Evolutionary conservation across 2,888 invertebrate genomes (phyloP).

Genomic region (Limnephilus rhombicus): DNA sequence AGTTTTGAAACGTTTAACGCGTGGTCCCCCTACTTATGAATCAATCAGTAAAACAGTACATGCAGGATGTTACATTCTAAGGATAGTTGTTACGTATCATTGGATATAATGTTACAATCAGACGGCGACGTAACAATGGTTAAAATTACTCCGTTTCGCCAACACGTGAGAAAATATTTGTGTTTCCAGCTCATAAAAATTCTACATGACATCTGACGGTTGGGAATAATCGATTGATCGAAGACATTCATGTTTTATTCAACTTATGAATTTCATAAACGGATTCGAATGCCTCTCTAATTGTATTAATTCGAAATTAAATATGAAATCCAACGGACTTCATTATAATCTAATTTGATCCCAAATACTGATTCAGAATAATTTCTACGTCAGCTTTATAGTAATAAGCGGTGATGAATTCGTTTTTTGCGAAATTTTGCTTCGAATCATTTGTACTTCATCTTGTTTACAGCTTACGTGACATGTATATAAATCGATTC

Average conservation of each 20-base stretch:
- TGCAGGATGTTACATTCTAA: slow-evolving; percentile 24
- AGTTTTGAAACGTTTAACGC: not conserved
- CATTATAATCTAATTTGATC: not conserved
- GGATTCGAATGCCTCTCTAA: not conserved
- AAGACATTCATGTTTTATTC: slow-evolving; percentile 25
- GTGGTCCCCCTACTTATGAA: slow-evolving; percentile 19
- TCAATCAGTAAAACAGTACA: slow-evolving; percentile 31
- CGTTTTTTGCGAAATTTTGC: not conserved
- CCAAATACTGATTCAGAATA: not conserved
- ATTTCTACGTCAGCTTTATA: not conserved
- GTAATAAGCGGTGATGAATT: not conserved
- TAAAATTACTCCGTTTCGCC: slow-evolving; percentile 26
- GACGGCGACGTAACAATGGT: slow-evolving; percentile 34
- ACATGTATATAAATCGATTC: not conserved
- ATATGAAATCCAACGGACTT: not conserved
- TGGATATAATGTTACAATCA: slow-evolving; percentile 26
- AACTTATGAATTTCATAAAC: not conserved
- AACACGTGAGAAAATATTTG: slow-evolving; percentile 33
- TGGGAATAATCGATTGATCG: slow-evolving; percentile 8
- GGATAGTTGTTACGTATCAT: slow-evolving; percentile 41
- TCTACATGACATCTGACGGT: slow-evolving; percentile 17
- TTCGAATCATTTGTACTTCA: not conserved
- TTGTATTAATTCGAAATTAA: not conserved
- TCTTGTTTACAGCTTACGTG: not conserved
- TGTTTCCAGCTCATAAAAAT: slow-evolving; percentile 31